Conservation (phyloP, 2,888 invertebrate species). For the Drosophila maculinotata region DNA sequence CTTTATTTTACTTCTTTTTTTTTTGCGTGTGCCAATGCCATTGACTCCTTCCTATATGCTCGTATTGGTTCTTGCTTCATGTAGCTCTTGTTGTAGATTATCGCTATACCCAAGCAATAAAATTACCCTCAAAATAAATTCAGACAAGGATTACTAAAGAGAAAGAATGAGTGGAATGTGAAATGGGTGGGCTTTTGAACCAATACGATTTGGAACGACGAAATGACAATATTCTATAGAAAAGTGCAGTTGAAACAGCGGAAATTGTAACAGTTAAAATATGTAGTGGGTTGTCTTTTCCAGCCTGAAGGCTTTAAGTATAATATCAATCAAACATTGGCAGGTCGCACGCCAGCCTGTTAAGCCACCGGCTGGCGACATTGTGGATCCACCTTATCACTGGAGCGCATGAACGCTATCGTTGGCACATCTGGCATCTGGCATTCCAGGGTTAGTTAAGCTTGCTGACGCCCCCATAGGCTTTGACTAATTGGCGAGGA, state of each 20-base stretch:
- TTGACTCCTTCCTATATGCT: constrained; percentile 26
- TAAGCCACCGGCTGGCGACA: constrained; percentile 61
- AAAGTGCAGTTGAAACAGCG: background rate
- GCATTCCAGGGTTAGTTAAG: constrained; percentile 51
- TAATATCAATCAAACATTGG: constrained; percentile 67
- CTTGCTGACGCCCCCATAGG: constrained; percentile 58
- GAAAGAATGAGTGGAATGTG: background rate
- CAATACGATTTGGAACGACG: no score
- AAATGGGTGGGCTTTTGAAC: no score
- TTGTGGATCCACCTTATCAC: constrained; percentile 61
- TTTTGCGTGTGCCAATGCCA: constrained; percentile 64
- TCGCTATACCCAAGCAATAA: constrained; percentile 52
- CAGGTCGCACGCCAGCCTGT: constrained; percentile 56
- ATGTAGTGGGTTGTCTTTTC: background rate
- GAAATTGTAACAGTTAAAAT: background rate
- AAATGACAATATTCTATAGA: no score
- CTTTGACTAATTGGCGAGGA: constrained; percentile 74
- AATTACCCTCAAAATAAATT: background rate
- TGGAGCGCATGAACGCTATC: constrained; percentile 49
- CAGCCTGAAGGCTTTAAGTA: background rate
- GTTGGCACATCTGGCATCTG: constrained; percentile 63
- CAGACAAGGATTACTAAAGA: background rate
- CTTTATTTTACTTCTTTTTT: constrained; percentile 2
- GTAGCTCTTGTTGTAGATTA: constrained; percentile 61
- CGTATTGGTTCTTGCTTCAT: background rate